A percentile compares a stretch with the other conserved stretches of the same genome.
These are phyloP conservation scores for Hystrix brachyura DNA, from an alignment of 2,113 vertebrate species.

Conservation along the genomic window DNA sequence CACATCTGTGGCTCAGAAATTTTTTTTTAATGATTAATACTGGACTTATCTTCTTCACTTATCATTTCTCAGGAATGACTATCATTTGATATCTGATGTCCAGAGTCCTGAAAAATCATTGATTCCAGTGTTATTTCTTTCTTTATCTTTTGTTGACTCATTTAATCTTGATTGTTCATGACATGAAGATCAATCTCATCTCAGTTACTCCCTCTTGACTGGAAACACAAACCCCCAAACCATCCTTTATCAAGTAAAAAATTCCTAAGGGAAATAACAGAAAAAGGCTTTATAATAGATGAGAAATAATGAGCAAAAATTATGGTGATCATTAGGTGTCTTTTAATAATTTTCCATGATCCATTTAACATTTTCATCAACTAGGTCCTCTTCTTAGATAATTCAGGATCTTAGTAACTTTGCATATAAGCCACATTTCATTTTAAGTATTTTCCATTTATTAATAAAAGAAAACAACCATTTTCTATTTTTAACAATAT, in stretches of 20 bases:
- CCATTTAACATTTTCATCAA: conserved; percentile 31
- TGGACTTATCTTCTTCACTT: neutral
- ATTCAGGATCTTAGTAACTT: neutral
- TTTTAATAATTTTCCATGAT: neutral
- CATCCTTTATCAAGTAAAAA: neutral
- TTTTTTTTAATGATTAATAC: neutral
- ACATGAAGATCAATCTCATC: neutral
- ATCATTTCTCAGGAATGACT: neutral
- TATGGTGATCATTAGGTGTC: neutral
- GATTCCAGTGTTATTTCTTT: neutral
- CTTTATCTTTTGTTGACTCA: neutral
- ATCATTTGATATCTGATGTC: neutral
- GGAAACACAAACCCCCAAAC: neutral
- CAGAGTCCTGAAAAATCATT: neutral
- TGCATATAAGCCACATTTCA: neutral
- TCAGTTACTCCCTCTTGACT: neutral
- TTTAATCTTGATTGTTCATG: neutral
- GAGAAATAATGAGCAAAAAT: neutral
- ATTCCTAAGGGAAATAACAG: neutral
- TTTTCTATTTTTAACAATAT: neutral
- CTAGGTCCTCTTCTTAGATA: neutral
- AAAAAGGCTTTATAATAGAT: neutral
- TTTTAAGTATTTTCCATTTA: neutral
- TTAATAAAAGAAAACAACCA: neutral
- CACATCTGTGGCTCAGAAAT: neutral